Evolutionary conservation across 1,140 invertebrate species (phyloP), one percentile per base, ranked within the genome.

Genomic region (Drosophila triauraria): DNA sequence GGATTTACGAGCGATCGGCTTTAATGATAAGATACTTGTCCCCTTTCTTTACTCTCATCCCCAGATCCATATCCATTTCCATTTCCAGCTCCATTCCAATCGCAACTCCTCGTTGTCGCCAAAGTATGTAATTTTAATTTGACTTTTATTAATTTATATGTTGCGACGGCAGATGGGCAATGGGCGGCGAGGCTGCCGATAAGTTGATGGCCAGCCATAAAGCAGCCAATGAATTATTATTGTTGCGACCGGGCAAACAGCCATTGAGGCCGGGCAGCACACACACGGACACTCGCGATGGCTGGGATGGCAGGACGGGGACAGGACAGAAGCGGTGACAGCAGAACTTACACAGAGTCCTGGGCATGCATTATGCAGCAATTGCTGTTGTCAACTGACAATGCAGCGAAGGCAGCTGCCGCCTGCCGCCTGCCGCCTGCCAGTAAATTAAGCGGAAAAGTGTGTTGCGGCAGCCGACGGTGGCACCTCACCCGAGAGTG

Each of bases 361-460:
- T 51, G 60, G 46, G 60, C 80, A 88, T 88, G 81, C 78, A 88
- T 88, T 81, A 88, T 90, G 85, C 84, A 88, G 80, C 83, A 88
- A 87, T 87, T 87, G 84, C 83, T 88, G 84, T 88, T 87, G 83
- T 88, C 83, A 80, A 82, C 75, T 78, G 75, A 71, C 75, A 78
- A 71, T 57, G 60, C 61, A 64, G 53, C 58, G 42, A 68, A 67
- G 75, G 65, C 65, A 74, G 59, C 84, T 79, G 82, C 86, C 80
- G 85, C 65, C 84, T 79, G 82, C 86, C 80, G 85, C 65, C 84
- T 79, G 82, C 86, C 80, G 85, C 69, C 84, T 83, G 78, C 63
- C 84, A 88, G 85, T 90, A 90, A 90, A 90, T 90, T 90, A 90
- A 90, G 85, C 85, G 82, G 82, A 90, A 90, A 90, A 90, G 85